phyloP scores from a whole-genome alignment of 1,140 invertebrate species.

The Batillaria attramentaria region DNA sequence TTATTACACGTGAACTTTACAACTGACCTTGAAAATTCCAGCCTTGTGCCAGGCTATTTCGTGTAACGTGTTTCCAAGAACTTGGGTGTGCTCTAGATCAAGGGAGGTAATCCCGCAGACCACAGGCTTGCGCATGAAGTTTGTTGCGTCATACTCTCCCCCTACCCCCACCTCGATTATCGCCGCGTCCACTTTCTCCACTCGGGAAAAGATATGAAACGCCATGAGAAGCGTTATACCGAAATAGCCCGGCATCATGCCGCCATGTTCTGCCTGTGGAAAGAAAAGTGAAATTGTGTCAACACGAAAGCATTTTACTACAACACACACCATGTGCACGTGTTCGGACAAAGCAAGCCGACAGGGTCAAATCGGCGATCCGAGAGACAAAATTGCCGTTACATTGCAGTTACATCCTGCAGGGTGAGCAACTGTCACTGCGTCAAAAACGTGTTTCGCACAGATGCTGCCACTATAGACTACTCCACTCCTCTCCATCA shows the following conservation, averaged over 20 bases:
- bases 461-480: neutral
- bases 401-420: too few relatives aligned
- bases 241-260: constrained; percentile 91
- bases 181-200: constrained; percentile 90
- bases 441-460: too few relatives aligned
- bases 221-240: constrained; percentile 95
- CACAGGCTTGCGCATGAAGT: constrained; percentile 80
- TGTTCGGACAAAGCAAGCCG: neutral
- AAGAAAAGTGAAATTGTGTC: too few relatives aligned
- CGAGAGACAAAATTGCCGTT: too few relatives aligned
- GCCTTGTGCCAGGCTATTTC: too few relatives aligned
- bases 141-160: constrained; percentile 94
- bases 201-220: constrained; percentile 86
- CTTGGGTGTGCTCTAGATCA: too few relatives aligned
- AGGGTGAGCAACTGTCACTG: too few relatives aligned
- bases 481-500: neutral
- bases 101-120: constrained; percentile 93
- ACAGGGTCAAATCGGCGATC: neutral
- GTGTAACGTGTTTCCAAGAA: too few relatives aligned
- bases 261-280: constrained; percentile 27
- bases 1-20: too few relatives aligned
- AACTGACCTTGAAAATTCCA: too few relatives aligned
- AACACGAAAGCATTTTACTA: too few relatives aligned
- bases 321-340: neutral
- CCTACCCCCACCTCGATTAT: constrained; percentile 98